A percentile compares a stretch with the other conserved stretches of the same genome.
Evolutionary conservation across 37 sponge, comb jelly and placozoan genomes (phyloP).

Genomic region (Bolinopsis microptera): DNA sequence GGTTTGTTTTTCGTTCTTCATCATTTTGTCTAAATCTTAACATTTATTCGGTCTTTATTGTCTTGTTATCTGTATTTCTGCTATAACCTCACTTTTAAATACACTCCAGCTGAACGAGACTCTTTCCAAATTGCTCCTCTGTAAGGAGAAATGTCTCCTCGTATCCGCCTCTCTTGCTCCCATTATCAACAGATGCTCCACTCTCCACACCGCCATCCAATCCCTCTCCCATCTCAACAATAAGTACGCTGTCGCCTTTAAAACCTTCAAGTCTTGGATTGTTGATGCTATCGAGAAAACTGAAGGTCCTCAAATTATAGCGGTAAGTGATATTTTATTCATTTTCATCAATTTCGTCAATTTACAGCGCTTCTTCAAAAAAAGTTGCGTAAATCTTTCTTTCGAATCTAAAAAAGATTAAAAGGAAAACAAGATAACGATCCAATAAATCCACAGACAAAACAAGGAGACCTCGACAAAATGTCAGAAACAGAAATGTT

Average conservation of each 20-base stretch:
- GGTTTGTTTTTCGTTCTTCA: conserved; percentile 7
- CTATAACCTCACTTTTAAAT: background rate
- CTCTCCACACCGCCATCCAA: conserved; percentile 55
- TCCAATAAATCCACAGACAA: conserved; percentile 1
- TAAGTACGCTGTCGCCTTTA: conserved; percentile 32
- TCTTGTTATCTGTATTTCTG: too few relatives aligned
- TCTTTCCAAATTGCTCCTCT: background rate
- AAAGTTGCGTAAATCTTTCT: too few relatives aligned
- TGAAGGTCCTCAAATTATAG: background rate
- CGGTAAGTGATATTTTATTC: background rate
- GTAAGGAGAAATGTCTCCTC: conserved; percentile 1
- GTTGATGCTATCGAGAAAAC: conserved; percentile 8
- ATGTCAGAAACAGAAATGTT: background rate
- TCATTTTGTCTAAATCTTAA: background rate
- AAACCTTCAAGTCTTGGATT: conserved; percentile 47
- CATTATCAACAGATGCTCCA: conserved; percentile 17
- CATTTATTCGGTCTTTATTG: background rate
- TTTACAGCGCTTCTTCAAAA: too few relatives aligned
- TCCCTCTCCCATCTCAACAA: conserved; percentile 14
- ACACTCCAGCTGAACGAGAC: conserved; percentile 27
- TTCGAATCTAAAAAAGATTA: too few relatives aligned
- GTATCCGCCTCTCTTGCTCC: background rate
- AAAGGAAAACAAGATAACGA: too few relatives aligned
- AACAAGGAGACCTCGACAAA: background rate
- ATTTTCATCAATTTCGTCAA: too few relatives aligned